Evolutionary conservation across 2,888 invertebrate species (phyloP), one percentile per base, ranked within the genome.

Genomic region (Dysmachus trigonus): DNA sequence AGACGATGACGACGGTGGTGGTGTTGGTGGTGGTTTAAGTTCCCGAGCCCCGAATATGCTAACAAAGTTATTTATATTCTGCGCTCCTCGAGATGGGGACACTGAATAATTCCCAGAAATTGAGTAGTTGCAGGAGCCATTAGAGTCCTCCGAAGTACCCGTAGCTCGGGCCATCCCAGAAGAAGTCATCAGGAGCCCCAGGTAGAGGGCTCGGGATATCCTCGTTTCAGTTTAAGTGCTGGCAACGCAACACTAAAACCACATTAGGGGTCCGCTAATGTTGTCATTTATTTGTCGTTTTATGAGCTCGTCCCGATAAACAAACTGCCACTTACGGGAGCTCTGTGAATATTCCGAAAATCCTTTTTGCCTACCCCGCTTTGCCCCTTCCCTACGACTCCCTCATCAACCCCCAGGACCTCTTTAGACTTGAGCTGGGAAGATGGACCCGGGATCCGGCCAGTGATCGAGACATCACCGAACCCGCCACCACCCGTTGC

Each of bases 211-310:
- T 72, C 81, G 62, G 72, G 72, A 83, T 72, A 47, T 83, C 13
- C 41, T 83, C 72, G 30, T 71, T 71, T 83, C 41, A 38, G 13
- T 83, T 83, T 85, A 74, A 85, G 74, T 85, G 15, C 74, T 73
- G 18, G 22, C 38, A 74, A 18, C 47, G 73, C 15, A 41, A 33
- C 74, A 85, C 74, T 85, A 85, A 85, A 85, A 83, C 74, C 85
- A 85, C 85, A 85, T 85, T 85, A 85, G 33, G 84, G 85, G 33
- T 85, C 51, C 85, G 85, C 85, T 85, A 85, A 85, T 85, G 85
- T 85, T 85, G 85, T 85, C 85, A 85, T 85, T 85, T 85, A 85
- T 85, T 85, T 85, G 85, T 85, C 85, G 31, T 74, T 85, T 85
- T 85, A 85, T 85, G 85, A 85, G 74, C 47, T 15, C 53, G 33